phyloP scores from a whole-genome alignment of 2,113 vertebrate genomes.

The Oostethus manadensis region DNA sequence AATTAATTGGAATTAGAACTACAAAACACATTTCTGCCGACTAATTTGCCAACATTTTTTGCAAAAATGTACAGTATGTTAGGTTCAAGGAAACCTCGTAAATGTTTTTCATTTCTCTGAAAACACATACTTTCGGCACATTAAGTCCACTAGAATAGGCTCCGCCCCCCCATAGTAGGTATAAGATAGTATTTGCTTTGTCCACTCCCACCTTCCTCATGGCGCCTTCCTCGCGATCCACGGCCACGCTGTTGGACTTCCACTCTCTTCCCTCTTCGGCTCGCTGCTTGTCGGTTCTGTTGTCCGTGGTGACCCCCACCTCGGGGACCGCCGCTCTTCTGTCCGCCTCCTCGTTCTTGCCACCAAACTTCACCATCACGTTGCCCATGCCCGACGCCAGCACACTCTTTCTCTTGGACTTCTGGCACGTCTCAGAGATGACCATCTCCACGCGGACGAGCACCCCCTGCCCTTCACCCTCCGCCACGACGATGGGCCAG shows the following conservation, averaged over 20 bases:
- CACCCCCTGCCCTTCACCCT: conserved; percentile 87
- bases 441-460: conserved; percentile 89
- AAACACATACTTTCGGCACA: too few relatives aligned
- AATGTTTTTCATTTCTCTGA: too few relatives aligned
- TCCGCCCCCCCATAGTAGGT: too few relatives aligned
- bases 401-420: conserved; percentile 90
- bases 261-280: conserved; percentile 71
- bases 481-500: conserved; percentile 82
- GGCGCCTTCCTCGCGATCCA: conserved; percentile 71
- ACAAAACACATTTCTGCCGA: too few relatives aligned
- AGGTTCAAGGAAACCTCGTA: too few relatives aligned
- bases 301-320: conserved; percentile 70
- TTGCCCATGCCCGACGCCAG: conserved; percentile 84
- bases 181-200: too few relatives aligned
- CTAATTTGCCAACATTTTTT: too few relatives aligned
- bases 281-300: conserved; percentile 73
- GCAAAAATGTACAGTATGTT: too few relatives aligned
- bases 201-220: conserved; percentile 67
- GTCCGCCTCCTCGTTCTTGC: conserved; percentile 65
- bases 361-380: conserved; percentile 82
- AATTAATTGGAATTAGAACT: too few relatives aligned
- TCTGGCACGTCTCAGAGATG: conserved; percentile 92
- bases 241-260: conserved; percentile 68
- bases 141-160: background rate
- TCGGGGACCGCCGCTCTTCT: conserved; percentile 67